Evolutionary conservation across 1,140 invertebrate species (phyloP), one percentile per base, ranked within the genome.

Genomic region (Belonocnema kinseyi): DNA sequence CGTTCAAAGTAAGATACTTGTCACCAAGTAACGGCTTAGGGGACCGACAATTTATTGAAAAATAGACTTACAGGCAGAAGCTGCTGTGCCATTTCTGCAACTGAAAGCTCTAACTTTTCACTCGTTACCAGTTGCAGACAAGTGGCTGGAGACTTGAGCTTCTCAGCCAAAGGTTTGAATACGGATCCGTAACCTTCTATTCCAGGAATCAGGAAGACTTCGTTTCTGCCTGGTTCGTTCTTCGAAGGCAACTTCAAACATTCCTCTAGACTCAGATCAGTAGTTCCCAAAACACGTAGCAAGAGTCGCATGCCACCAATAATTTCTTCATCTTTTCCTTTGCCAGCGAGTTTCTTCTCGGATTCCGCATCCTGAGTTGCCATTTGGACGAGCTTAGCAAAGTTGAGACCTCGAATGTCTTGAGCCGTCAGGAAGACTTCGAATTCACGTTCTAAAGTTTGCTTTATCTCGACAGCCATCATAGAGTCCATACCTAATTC

Each of bases 401-500:
- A 91, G 12, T 91, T 90, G 88, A 95, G 83, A 17, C 89, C 86
- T 74, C 95, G 90, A 72, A 97, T 95, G 80, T 96, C 95, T 79
- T 95, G 93, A 72, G 95, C 93, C 0, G 94, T 93, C 7, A 96
- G 85, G 71, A 93, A 93, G 13, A 96, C 86, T 80, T 96, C 95
- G 85, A 94, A 96, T 79, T 96, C 94, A 75, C 95, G 88, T 86
- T 97, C 96, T 1, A 97, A 85, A 0, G 93, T 94, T 83, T 96
- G 95, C 84, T 96, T 95, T 53, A 97, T 95, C 89, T 97, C 95
- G 0, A 96, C 94, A 17, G 94, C 94, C 95, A 97, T 96, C 89
- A 97, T 93, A 0, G 95, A 96, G 83, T 97, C 96, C 90, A 97
- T 94, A 33, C 96, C 96, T 4, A 97, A 90, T 85, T 97, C 96